Evolutionary conservation across 2,797 vertebrate species (phyloP).

Genomic region (Adelosebastes latens): DNA sequence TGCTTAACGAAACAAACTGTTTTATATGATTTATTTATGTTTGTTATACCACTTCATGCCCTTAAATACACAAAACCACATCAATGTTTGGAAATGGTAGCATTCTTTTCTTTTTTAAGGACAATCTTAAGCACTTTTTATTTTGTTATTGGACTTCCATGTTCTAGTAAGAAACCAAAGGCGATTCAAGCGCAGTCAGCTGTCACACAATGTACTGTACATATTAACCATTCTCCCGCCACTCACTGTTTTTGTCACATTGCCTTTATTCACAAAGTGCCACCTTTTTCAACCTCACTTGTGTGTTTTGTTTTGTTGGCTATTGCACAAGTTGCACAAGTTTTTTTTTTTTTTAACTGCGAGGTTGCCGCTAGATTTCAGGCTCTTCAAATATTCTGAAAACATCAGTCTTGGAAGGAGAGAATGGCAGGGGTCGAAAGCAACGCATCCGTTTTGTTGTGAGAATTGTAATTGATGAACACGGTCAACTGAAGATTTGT

Average conservation of each 20-base stretch:
- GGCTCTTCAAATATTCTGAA: conserved; percentile 32
- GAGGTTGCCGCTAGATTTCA: conserved; percentile 39
- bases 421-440: conserved; percentile 1
- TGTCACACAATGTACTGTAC: conserved; percentile 55
- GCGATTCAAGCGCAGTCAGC: conserved; percentile 58
- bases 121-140: conserved; percentile 76
- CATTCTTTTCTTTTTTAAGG: conserved; percentile 54
- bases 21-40: conserved; percentile 63
- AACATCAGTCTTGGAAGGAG: conserved; percentile 15
- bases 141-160: conserved; percentile 44
- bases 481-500: conserved; percentile 37
- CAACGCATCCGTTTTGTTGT: background rate
- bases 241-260: conserved; percentile 36
- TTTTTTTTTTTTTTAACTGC: conserved; percentile 42
- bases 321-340: conserved; percentile 79
- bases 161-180: conserved; percentile 54
- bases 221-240: conserved; percentile 38
- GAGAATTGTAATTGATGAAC: background rate
- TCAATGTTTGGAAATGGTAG: conserved; percentile 42
- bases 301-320: conserved; percentile 56
- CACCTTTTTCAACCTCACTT: conserved; percentile 50
- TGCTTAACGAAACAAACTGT: conserved; percentile 40
- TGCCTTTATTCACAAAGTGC: conserved; percentile 51
- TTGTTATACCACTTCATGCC: conserved; percentile 49
- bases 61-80: conserved; percentile 43